A percentile compares a stretch with the other conserved stretches of the same genome.
Evolutionary conservation across 2,888 invertebrate genomes (phyloP).

Genomic region (Ennomos fuscantarius): DNA sequence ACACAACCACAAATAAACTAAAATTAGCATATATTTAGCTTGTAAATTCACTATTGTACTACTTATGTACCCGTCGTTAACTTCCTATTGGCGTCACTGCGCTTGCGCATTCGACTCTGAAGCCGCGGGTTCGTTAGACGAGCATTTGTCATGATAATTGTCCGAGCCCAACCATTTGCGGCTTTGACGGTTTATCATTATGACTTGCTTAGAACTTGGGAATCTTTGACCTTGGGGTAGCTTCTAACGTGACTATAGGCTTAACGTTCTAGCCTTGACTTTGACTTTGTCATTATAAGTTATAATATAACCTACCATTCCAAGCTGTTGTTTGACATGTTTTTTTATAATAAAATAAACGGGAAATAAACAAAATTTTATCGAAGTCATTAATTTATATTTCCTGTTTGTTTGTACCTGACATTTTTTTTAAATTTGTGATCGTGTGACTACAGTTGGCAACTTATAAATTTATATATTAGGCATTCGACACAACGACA

Average conservation of each 20-base stretch:
- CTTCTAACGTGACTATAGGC: conserved; percentile 25
- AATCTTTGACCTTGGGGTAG: conserved; percentile 31
- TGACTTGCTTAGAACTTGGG: conserved; percentile 46
- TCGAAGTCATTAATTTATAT: too few relatives aligned
- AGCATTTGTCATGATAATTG: conserved; percentile 81
- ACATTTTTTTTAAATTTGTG: too few relatives aligned
- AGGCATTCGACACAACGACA: too few relatives aligned
- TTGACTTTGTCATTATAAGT: conserved; percentile 58
- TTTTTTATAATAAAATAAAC: too few relatives aligned
- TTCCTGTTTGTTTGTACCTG: too few relatives aligned
- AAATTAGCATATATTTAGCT: conserved; percentile 66
- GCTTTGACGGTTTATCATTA: conserved; percentile 71
- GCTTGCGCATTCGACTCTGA: conserved; percentile 59
- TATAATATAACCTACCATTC: too few relatives aligned
- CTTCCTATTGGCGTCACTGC: conserved; percentile 69
- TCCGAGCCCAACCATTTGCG: conserved; percentile 66
- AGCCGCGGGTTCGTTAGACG: conserved; percentile 70
- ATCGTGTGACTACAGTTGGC: too few relatives aligned
- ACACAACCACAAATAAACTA: conserved; percentile 47
- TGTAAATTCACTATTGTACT: conserved; percentile 54
- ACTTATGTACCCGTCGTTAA: conserved; percentile 68
- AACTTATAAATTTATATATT: too few relatives aligned
- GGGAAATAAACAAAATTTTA: too few relatives aligned
- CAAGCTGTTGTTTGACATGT: too few relatives aligned
- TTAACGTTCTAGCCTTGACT: conserved; percentile 60